Conservation (phyloP, 23 tunicate species). For the Halocynthia roretzi region DNA sequence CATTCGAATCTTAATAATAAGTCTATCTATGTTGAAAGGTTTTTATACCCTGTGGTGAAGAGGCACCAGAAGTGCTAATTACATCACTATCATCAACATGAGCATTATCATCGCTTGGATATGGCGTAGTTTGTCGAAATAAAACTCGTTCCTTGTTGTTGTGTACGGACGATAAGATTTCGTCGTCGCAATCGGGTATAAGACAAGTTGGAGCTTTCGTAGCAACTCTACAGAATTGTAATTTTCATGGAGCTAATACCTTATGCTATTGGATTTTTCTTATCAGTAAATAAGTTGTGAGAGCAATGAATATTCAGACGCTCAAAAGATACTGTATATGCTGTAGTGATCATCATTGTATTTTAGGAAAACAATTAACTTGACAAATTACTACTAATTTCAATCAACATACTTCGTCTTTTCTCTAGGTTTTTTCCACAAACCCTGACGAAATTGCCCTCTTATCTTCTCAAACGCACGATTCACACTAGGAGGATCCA, state of each 20-base stretch:
- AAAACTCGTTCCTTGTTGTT: neutral
- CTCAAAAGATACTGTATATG: neutral
- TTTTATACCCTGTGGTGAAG: neutral
- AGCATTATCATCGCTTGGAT: constrained; percentile 32
- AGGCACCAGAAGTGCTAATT: constrained; percentile 19
- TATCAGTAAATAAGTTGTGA: too few species aligned
- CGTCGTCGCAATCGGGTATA: neutral
- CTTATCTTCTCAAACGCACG: constrained; percentile 25
- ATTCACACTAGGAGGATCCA: constrained; percentile 29
- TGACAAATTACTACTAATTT: neutral
- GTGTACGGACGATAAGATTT: neutral
- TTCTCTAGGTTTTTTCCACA: neutral
- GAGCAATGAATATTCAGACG: neutral
- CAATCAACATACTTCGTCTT: neutral
- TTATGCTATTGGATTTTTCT: too few species aligned
- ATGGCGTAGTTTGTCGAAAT: constrained; percentile 20
- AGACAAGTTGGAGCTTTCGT: too few species aligned
- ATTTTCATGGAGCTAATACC: too few species aligned
- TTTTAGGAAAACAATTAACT: neutral
- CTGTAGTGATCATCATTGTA: neutral
- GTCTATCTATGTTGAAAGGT: too few species aligned
- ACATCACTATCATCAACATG: constrained; percentile 29
- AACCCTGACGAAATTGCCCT: neutral
- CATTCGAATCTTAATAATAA: too few species aligned
- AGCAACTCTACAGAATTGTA: too few species aligned